Percentiles rank a stretch among this genome's conserved stretches.
Conservation (phyloP, 2,888 invertebrate species). For the Stenurella melanura region DNA sequence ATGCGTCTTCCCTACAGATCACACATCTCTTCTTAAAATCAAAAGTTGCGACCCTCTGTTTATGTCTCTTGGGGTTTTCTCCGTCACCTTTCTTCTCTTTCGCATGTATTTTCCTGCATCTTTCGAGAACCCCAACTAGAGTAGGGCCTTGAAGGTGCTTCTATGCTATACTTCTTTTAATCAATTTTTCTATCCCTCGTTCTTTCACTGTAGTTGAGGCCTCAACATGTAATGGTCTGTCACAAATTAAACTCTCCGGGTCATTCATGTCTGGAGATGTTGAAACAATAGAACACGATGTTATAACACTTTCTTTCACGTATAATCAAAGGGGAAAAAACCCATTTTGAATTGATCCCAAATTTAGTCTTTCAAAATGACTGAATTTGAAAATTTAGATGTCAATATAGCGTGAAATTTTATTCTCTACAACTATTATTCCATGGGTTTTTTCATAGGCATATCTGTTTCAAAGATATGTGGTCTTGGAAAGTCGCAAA, state of each 20-base stretch:
- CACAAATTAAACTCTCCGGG: conserved; percentile 28
- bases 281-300: conserved; percentile 25
- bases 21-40: conserved; percentile 43
- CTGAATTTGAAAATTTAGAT: no score
- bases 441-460: no score
- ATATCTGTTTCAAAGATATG: no score
- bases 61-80: conserved; percentile 37
- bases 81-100: conserved; percentile 33
- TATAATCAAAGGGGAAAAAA: conserved; percentile 21
- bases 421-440: no score
- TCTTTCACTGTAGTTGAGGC: conserved; percentile 35
- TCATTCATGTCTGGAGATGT: conserved; percentile 31
- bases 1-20: conserved; percentile 43
- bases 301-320: conserved; percentile 20
- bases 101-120: conserved; percentile 33
- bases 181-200: conserved; percentile 37
- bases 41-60: conserved; percentile 34
- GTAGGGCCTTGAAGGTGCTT: conserved; percentile 38
- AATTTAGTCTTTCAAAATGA: conserved; percentile 3
- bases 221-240: conserved; percentile 29
- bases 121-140: conserved; percentile 34
- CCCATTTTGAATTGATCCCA: neutral
- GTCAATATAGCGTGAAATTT: no score
- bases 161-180: conserved; percentile 34
- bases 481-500: no score